A percentile compares a stretch with the other conserved stretches of the same genome.
Conservation (phyloP, 1,140 invertebrate genomes). For the Dinoponera quadriceps region DNA sequence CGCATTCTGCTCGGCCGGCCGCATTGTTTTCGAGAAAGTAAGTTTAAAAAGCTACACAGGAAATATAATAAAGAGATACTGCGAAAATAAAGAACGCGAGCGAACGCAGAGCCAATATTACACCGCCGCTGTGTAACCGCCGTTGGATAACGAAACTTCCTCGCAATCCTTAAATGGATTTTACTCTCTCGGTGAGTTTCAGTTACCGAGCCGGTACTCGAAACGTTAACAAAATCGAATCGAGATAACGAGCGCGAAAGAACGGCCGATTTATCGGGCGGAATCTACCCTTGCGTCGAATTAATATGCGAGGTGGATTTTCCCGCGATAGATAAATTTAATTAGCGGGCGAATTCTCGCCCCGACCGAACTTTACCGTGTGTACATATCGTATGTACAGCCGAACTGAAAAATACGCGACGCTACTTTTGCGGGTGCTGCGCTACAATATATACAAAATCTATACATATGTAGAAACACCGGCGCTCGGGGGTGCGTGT, state of each 20-base stretch:
- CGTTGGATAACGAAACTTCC: not conserved
- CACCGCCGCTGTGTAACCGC: not conserved
- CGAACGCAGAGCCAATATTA: not conserved
- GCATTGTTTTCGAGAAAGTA: not conserved
- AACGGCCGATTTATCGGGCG: too few species aligned
- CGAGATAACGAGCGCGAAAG: too few species aligned
- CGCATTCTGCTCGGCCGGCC: too few species aligned
- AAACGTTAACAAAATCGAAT: too few species aligned
- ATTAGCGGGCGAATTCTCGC: conserved; percentile 1
- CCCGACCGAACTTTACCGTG: conserved; percentile 9
- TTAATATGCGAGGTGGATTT: too few species aligned
- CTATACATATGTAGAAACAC: conserved; percentile 43
- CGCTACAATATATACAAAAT: conserved; percentile 21
- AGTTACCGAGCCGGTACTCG: too few species aligned
- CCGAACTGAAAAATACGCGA: not conserved
- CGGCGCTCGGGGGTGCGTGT: conserved; percentile 1
- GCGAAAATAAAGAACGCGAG: not conserved
- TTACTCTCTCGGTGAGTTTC: not conserved
- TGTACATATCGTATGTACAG: not conserved
- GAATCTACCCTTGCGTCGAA: too few species aligned
- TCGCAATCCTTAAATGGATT: not conserved
- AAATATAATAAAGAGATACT: not conserved
- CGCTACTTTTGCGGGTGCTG: not conserved
- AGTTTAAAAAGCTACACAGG: not conserved
- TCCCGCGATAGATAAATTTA: not conserved